phyloP scores from a whole-genome alignment of 2,888 invertebrate species.

The Ryuthela nishihirai region DNA sequence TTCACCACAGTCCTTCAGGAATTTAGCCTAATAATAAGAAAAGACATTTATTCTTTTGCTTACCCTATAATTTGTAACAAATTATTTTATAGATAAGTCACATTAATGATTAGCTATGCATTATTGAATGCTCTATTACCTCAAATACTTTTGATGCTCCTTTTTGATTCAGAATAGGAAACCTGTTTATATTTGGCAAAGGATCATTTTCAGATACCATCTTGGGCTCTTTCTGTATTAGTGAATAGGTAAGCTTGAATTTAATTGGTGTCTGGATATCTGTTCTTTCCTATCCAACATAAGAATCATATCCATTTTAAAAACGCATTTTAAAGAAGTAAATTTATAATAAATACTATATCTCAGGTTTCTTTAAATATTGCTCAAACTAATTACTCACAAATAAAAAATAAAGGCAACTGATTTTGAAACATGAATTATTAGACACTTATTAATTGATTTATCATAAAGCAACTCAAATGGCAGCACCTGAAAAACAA shows the following conservation, averaged over 20 bases:
- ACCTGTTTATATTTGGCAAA: conserved; percentile 68
- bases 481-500: too few relatives aligned
- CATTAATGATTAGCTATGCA: background rate
- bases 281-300: conserved; percentile 62
- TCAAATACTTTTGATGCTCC: conserved; percentile 42
- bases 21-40: conserved; percentile 28
- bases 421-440: too few relatives aligned
- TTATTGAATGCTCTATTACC: conserved; percentile 1
- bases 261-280: conserved; percentile 85
- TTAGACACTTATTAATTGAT: too few relatives aligned
- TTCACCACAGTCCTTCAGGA: conserved; percentile 41
- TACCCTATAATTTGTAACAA: background rate
- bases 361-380: too few relatives aligned
- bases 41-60: background rate
- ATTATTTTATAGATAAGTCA: background rate
- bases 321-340: too few relatives aligned
- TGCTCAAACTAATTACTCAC: too few relatives aligned
- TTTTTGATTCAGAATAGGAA: conserved; percentile 84
- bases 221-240: conserved; percentile 54
- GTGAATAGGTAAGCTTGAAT: conserved; percentile 77
- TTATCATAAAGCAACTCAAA: too few relatives aligned
- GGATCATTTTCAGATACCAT: conserved; percentile 53
- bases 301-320: too few relatives aligned
- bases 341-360: too few relatives aligned
- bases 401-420: too few relatives aligned